Evolutionary conservation across 2,113 vertebrate genomes (phyloP), one percentile per base, ranked within the genome.

Genomic region (Apeltes quadracus): DNA sequence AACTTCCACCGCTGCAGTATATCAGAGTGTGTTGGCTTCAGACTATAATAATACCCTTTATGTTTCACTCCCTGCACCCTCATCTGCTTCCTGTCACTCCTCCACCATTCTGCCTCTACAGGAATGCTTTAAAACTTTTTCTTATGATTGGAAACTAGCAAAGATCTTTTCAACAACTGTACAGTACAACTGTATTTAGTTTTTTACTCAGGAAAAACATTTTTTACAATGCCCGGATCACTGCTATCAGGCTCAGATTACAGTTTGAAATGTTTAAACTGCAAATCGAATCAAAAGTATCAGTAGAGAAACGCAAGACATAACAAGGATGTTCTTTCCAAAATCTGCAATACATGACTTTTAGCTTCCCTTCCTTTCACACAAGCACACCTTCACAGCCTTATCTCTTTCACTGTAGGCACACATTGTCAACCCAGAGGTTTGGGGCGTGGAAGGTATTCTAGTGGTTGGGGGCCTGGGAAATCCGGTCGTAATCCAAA

Each of bases 401-500:
- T 39, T 43, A 58, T 39, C 23, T 58, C 59, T 56, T 9, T 9
- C 58, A 41, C 27, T n/a, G n/a, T n/a, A n/a, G n/a, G 15, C n/a
- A 38, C 32, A 12, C 36, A n/a, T 34, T 6, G 39, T 67, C 14
- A 58, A 11, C 23, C 14, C 51, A 0, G 1, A 34, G 27, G 44
- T 27, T 57, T 61, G 44, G 23, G 46, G 59, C 1, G 5, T 36
- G 38, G 36, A 14, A n/a, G n/a, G n/a, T n/a, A n/a, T n/a, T n/a
- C n/a, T n/a, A n/a, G n/a, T n/a, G n/a, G n/a, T n/a, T n/a, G n/a
- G n/a, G n/a, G n/a, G n/a, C n/a, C n/a, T n/a, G n/a, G n/a, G n/a
- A n/a, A n/a, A n/a, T n/a, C n/a, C n/a, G n/a, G 39, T 36, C 62
- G 39, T 66, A 50, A 72, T 72, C 46, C 38, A 58, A 54, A 75